Evolutionary conservation across 2,797 vertebrate species (phyloP), one percentile per base, ranked within the genome.

Genomic region (Anableps anableps): DNA sequence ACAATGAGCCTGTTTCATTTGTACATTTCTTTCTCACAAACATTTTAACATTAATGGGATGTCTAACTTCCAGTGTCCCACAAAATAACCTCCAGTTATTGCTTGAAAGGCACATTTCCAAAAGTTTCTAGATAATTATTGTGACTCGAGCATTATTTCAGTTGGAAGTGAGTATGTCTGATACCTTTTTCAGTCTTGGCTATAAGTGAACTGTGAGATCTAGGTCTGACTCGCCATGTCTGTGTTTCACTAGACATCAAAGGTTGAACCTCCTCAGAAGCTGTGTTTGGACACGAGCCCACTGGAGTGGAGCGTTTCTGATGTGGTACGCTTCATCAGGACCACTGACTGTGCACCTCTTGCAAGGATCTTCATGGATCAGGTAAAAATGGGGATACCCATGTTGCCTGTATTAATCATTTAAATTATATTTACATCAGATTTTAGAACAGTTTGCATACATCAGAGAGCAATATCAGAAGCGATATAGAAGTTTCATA

Each of bases 261-360:
- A 97, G 91, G 93, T 94, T 71, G 97, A 99, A 90, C 95, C 95
- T 88, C 95, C 96, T 78, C 97, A 97, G 92, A 97, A 97, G 94
- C 93, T 99, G 88, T 97, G 96, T 83, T 95, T 99, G 94, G 97
- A 99, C 88, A 99, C 96, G 90, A 99, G 97, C 93, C 98, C 98
- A 23, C 94, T 99, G 94, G 97, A 98, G 85, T 99, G 98, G 98
- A 99, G 96, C 0, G 96, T 99, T 85, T 96, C 97, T 6, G 98
- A 99, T 0, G 98, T 99, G 43, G 97, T 98, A 73, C 97, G 96
- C 88, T 99, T 99, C 94, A 98, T 99, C 95, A 97, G 97, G 93
- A 97, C 97, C 87, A 99, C 98, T 0, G 98, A 99, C 95, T 99
- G 98, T 87, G 97, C 98, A 51, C 97, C 98, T 0, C 93, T 99